Evolutionary conservation across 2,888 invertebrate species (phyloP).

Genomic region (Gisinianus flammeolus): DNA sequence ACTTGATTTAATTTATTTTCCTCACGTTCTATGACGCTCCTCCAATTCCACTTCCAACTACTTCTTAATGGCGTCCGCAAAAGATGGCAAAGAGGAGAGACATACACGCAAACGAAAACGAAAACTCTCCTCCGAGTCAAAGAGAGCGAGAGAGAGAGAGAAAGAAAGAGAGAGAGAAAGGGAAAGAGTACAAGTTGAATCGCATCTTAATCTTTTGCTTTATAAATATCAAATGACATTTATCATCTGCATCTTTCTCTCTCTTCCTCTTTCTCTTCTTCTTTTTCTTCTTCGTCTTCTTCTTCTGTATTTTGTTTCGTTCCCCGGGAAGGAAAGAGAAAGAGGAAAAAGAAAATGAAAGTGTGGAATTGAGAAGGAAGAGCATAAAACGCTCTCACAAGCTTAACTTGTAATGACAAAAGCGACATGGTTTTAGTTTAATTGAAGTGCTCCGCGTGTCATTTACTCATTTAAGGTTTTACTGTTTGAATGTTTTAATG

Average conservation of each 20-base stretch:
- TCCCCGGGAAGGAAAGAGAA: no score
- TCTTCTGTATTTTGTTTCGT: no score
- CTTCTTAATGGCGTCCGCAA: slow-evolving; percentile 13
- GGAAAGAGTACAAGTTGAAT: neutral
- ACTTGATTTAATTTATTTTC: slow-evolving; percentile 36
- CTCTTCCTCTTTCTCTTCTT: no score
- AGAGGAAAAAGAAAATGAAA: no score
- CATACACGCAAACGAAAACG: neutral
- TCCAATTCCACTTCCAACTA: slow-evolving; percentile 6
- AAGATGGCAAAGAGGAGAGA: neutral
- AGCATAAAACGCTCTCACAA: no score
- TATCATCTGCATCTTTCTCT: slow-evolving; percentile 6
- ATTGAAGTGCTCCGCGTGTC: no score
- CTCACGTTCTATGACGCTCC: slow-evolving; percentile 30
- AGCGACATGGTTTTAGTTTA: no score
- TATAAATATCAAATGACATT: slow-evolving; percentile 28
- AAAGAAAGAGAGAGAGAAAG: neutral
- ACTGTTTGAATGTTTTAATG: no score
- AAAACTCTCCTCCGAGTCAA: neutral
- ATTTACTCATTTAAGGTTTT: no score
- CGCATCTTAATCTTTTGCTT: slow-evolving; percentile 15
- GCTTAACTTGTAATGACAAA: no score
- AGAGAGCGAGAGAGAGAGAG: neutral
- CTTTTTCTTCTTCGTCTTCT: no score
- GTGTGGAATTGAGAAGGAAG: no score